Percentiles rank a stretch among this genome's conserved stretches.
These are phyloP conservation scores for Oceanites oceanicus DNA, from an alignment of 2,113 vertebrate species.

Conservation along the genomic window DNA sequence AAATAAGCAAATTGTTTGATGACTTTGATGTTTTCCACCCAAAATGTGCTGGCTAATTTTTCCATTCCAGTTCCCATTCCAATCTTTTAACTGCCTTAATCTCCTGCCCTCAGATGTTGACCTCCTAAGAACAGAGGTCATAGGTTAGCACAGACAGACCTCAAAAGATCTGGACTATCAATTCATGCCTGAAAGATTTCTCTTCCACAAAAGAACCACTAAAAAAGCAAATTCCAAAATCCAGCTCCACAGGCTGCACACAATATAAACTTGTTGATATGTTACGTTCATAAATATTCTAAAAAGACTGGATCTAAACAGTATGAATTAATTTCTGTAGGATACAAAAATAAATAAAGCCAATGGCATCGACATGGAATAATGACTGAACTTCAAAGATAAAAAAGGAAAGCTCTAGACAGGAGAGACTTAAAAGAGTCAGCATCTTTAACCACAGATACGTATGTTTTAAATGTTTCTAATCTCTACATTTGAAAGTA, in stretches of 20 bases:
- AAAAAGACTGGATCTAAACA: not conserved
- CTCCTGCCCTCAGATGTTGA: slow-evolving; percentile 86
- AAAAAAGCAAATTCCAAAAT: slow-evolving; percentile 83
- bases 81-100: slow-evolving; percentile 85
- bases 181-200: slow-evolving; percentile 85
- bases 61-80: slow-evolving; percentile 82
- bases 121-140: slow-evolving; percentile 83
- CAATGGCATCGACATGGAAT: not conserved
- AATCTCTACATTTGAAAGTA: not conserved
- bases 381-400: slow-evolving; percentile 20
- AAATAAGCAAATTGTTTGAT: slow-evolving; percentile 81
- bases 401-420: slow-evolving; percentile 5
- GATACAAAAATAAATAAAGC: not conserved
- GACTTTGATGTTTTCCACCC: slow-evolving; percentile 84
- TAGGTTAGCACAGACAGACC: slow-evolving; percentile 82
- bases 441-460: not conserved
- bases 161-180: slow-evolving; percentile 84
- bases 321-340: not conserved
- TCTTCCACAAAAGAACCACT: slow-evolving; percentile 76
- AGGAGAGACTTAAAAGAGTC: not conserved
- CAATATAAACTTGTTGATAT: slow-evolving; percentile 65
- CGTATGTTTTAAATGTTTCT: not conserved
- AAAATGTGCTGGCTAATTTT: slow-evolving; percentile 86
- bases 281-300: slow-evolving; percentile 24
- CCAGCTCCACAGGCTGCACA: slow-evolving; percentile 66